Base-by-base conservation (phyloP, 2,888 invertebrate species). In the Blera fallax region DNA sequence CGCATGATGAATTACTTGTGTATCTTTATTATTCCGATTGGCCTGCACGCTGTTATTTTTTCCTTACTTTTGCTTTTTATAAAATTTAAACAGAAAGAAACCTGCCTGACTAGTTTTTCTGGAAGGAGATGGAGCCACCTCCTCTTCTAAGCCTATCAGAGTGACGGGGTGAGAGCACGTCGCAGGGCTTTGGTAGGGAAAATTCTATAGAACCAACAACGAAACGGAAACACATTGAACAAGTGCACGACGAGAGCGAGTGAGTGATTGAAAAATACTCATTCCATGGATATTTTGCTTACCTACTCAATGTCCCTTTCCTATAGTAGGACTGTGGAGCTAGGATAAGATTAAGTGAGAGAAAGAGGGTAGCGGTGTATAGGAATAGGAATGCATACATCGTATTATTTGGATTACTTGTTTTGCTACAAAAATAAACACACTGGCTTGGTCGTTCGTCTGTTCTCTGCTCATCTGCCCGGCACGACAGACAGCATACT, bases 101-200 rank as follows among this genome's bases (percentile, higher is more conserved):
- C 83, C 62, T 40, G 69, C 67, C 48, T 29, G 83, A 84, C 83
- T 64, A 79, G 83, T 84, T 79, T n/a, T 74, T 74, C 62, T 50
- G 69, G 29, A 84, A 73, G 54, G 48, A 79, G 67, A 69, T 48
- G 27, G 27, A 34, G 43, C 40, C 7, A 45, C 50, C 72, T 34
- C 67, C 60, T 50, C 69, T 77, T 32, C 34, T 82, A 58, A 67
- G 60, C 54, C 43, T 48, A 69, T 73, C 43, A n/a, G 8, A 10
- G 27, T n/a, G n/a, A n/a, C n/a, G 18, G 65, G 16, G 34, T 67
- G 27, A 24, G 24, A 2, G 24, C 24, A n/a, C 24, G 10, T 24
- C 27, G 16, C 27, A 43, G 18, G 43, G 32, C 14, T 14, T 52
- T 45, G 21, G 40, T 58, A 43, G 40, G 24, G 43, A 60, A 50